Evolutionary conservation across 37 sponge, comb jelly and placozoan species (phyloP).

Genomic region (Haliclona indistincta): DNA sequence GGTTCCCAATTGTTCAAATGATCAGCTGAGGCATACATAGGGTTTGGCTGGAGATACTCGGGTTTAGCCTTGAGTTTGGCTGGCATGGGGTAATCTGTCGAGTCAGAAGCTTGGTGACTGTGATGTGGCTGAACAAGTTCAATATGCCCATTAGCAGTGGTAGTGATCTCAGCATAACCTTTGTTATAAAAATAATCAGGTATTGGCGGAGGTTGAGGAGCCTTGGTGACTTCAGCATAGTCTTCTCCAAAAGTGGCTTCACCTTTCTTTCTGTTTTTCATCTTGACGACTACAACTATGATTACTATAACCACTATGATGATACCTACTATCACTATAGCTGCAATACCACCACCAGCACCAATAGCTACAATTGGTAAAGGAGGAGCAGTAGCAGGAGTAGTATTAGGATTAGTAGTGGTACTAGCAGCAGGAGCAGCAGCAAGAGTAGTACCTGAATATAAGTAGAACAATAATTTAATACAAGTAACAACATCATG

Average conservation of each 20-base stretch:
- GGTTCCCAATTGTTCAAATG: background rate
- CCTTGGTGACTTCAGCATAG: slow-evolving; percentile 44
- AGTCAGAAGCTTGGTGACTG: too few relatives aligned
- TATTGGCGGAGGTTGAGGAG: slow-evolving; percentile 48
- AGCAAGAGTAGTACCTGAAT: slow-evolving; percentile 3
- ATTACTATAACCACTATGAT: background rate
- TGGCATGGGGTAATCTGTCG: background rate
- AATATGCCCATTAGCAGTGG: background rate
- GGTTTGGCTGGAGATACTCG: slow-evolving; percentile 36
- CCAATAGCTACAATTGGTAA: background rate
- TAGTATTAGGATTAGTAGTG: background rate
- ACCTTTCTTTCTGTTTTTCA: background rate
- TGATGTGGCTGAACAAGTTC: background rate
- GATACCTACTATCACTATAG: slow-evolving; percentile 8
- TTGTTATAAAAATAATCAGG: background rate
- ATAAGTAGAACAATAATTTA: too few relatives aligned
- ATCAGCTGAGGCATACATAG: slow-evolving; percentile 55
- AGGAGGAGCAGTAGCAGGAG: background rate
- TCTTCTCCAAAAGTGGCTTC: slow-evolving; percentile 13
- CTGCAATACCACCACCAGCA: background rate
- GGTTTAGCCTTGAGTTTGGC: slow-evolving; percentile 8
- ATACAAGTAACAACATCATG: too few relatives aligned
- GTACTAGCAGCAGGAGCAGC: background rate
- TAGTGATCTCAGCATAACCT: slow-evolving; percentile 1
- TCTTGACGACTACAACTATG: background rate